Evolutionary conservation across 2,113 vertebrate genomes (phyloP).

Genomic region (Takifugu bimaculatus): DNA sequence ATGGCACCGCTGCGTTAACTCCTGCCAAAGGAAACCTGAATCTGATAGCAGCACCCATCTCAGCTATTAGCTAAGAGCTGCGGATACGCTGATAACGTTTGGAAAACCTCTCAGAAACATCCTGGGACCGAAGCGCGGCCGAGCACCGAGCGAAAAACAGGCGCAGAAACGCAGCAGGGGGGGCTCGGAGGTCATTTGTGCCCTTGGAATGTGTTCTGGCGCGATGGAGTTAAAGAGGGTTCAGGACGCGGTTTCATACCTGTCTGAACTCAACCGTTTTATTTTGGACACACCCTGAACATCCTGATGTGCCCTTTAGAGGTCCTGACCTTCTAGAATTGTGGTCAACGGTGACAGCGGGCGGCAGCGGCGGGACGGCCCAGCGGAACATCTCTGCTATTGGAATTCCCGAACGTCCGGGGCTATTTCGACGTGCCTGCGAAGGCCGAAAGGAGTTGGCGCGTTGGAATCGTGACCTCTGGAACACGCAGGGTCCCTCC

Average conservation of each 20-base stretch:
- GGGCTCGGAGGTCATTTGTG: background rate
- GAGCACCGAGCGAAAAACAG: no score
- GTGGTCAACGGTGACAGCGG: slow-evolving; percentile 4
- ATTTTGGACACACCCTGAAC: slow-evolving; percentile 35
- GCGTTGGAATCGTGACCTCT: slow-evolving; percentile 66
- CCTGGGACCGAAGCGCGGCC: slow-evolving; percentile 1
- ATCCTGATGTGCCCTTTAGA: background rate
- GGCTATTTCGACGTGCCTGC: slow-evolving; percentile 42
- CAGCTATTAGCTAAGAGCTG: slow-evolving; percentile 68
- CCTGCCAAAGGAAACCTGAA: slow-evolving; percentile 29
- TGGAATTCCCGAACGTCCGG: slow-evolving; percentile 19
- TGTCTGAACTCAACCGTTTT: slow-evolving; percentile 17
- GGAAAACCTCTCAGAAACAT: slow-evolving; percentile 25
- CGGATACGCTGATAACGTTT: slow-evolving; percentile 52
- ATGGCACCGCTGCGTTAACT: slow-evolving; percentile 62
- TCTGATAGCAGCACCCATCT: slow-evolving; percentile 54
- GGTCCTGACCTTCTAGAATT: background rate
- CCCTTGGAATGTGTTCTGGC: background rate
- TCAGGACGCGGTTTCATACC: slow-evolving; percentile 34
- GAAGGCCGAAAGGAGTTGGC: slow-evolving; percentile 58
- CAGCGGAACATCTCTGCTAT: no score
- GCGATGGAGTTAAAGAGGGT: slow-evolving; percentile 11
- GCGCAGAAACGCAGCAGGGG: no score
- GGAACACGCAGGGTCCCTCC: slow-evolving; percentile 61
- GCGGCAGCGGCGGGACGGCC: slow-evolving; percentile 2